phyloP scores from a whole-genome alignment of 2,888 invertebrate genomes.

The Xylocampa areola region DNA sequence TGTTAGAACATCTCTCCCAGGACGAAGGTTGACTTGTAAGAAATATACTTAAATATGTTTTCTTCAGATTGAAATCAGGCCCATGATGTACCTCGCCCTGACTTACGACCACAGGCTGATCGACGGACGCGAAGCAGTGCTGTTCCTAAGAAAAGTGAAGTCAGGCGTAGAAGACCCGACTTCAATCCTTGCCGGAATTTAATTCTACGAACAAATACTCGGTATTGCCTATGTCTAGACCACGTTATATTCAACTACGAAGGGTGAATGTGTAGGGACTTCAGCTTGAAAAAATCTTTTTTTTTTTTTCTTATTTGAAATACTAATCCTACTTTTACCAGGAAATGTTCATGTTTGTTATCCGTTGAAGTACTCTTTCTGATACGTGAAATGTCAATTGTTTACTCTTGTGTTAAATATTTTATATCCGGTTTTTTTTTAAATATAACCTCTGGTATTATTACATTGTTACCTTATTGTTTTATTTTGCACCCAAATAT shows the following conservation, averaged over 20 bases:
- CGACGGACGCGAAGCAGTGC: constrained; percentile 99
- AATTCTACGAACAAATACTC: constrained; percentile 69
- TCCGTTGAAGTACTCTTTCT: constrained; percentile 1
- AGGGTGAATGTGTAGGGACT: neutral
- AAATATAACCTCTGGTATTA: neutral
- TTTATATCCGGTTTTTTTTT: neutral
- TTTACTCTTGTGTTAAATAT: neutral
- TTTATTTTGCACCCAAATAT: too few species aligned
- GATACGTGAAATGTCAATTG: constrained; percentile 1
- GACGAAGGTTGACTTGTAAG: too few species aligned
- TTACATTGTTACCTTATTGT: neutral
- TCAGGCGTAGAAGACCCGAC: constrained; percentile 99
- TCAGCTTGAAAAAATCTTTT: neutral
- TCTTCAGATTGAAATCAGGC: constrained; percentile 97
- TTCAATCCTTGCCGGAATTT: constrained; percentile 97
- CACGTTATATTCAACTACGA: neutral
- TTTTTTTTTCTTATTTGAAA: neutral
- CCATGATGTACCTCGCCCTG: constrained; percentile 99
- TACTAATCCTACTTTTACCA: neutral
- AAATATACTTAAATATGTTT: constrained; percentile 23
- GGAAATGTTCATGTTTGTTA: neutral
- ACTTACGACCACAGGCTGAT: constrained; percentile 99
- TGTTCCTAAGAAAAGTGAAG: constrained; percentile 98
- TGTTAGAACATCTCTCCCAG: too few species aligned
- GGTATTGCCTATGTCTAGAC: neutral